These are phyloP conservation scores for Agrilus biguttatus DNA, from an alignment of 2,888 invertebrate species.

Conservation along the genomic window DNA sequence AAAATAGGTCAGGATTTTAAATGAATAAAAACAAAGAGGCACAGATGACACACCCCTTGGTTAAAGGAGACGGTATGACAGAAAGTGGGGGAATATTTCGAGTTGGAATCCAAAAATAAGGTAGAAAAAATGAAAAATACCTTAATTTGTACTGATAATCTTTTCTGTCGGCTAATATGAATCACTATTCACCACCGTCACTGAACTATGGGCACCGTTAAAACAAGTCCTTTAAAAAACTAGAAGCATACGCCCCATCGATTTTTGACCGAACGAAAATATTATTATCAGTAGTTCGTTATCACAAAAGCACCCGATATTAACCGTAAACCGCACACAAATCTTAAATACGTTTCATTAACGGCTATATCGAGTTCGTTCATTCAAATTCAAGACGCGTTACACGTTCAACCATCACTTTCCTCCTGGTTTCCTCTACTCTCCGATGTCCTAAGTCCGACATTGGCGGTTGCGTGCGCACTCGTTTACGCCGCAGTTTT, in stretches of 20 bases:
- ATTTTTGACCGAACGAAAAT: conserved; percentile 11
- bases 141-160: too few relatives aligned
- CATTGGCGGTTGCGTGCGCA: conserved; percentile 13
- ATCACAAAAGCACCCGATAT: conserved; percentile 1
- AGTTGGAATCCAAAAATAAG: too few relatives aligned
- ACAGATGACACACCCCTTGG: too few relatives aligned
- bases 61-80: too few relatives aligned
- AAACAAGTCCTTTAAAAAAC: too few relatives aligned
- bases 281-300: conserved; percentile 1
- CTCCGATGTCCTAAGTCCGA: conserved; percentile 13
- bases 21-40: too few relatives aligned
- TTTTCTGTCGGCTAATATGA: too few relatives aligned
- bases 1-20: too few relatives aligned
- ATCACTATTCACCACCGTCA: too few relatives aligned
- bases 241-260: conserved; percentile 26
- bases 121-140: too few relatives aligned
- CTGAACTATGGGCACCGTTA: too few relatives aligned
- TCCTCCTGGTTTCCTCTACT: conserved; percentile 13
- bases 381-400: conserved; percentile 20
- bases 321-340: conserved; percentile 4
- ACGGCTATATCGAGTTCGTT: conserved; percentile 8
- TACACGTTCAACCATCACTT: conserved; percentile 17
- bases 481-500: neutral
- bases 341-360: conserved; percentile 6
- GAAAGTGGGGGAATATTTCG: too few relatives aligned